Percentiles rank a stretch among this genome's conserved stretches.
Evolutionary conservation across 1,140 invertebrate genomes (phyloP).

Genomic region (Micrasema longulum): DNA sequence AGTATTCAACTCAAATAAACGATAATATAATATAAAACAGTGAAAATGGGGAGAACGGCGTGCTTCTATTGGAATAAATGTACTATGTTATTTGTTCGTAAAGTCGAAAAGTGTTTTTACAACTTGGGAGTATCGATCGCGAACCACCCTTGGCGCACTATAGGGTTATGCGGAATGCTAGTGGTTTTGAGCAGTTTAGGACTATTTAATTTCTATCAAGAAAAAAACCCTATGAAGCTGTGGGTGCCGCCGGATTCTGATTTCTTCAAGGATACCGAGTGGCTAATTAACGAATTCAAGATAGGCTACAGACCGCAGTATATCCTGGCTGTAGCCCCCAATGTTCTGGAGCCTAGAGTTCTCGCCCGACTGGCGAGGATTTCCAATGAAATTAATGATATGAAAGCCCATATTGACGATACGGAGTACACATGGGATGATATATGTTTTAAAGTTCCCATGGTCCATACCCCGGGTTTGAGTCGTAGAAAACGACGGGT

Average conservation of each 20-base stretch:
- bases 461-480: slow-evolving; percentile 36
- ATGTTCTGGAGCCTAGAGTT: slow-evolving; percentile 73
- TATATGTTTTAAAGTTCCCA: slow-evolving; percentile 75
- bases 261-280: slow-evolving; percentile 77
- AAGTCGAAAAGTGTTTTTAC: slow-evolving; percentile 64
- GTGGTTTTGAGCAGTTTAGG: slow-evolving; percentile 68
- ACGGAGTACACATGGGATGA: slow-evolving; percentile 69
- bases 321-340: slow-evolving; percentile 73
- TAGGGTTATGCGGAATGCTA: slow-evolving; percentile 66
- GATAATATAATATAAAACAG: no score
- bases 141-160: slow-evolving; percentile 68
- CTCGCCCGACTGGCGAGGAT: slow-evolving; percentile 60
- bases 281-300: slow-evolving; percentile 77
- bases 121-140: slow-evolving; percentile 67
- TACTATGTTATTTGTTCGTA: slow-evolving; percentile 61
- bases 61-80: slow-evolving; percentile 61
- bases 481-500: slow-evolving; percentile 6
- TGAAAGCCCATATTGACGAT: slow-evolving; percentile 58
- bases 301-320: slow-evolving; percentile 73
- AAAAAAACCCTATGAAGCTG: slow-evolving; percentile 74
- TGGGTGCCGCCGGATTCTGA: slow-evolving; percentile 79
- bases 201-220: slow-evolving; percentile 71
- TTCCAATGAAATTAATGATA: slow-evolving; percentile 58
- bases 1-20: no score
- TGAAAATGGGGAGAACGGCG: slow-evolving; percentile 56